phyloP scores from a whole-genome alignment of 1,140 invertebrate genomes.

The Procambarus clarkii region DNA sequence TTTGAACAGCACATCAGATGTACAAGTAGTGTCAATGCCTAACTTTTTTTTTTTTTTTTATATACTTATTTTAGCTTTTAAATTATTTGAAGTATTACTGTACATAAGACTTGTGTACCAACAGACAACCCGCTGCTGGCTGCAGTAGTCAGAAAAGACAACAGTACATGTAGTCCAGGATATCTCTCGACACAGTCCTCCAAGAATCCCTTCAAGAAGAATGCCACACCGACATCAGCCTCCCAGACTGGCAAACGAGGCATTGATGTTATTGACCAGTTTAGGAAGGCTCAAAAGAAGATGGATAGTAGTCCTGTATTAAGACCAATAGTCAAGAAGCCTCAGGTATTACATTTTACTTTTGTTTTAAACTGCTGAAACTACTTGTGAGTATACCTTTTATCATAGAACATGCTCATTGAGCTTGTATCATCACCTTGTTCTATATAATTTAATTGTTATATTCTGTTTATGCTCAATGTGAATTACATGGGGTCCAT shows the following conservation, averaged over 20 bases:
- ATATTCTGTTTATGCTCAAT: no score
- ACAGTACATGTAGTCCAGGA: neutral
- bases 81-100: no score
- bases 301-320: conserved; percentile 37
- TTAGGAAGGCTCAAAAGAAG: conserved; percentile 51
- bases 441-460: no score
- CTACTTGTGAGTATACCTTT: neutral
- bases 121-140: conserved; percentile 50
- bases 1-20: no score
- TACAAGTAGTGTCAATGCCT: no score
- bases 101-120: conserved; percentile 70
- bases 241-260: conserved; percentile 39
- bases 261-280: conserved; percentile 62
- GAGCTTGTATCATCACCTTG: no score
- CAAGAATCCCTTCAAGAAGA: conserved; percentile 29
- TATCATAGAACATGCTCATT: no score
- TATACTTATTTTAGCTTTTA: no score
- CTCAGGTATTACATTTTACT: conserved; percentile 35
- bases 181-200: neutral
- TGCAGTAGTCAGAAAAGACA: conserved; percentile 22
- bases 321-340: conserved; percentile 57
- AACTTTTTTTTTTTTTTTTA: no score
- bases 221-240: neutral
- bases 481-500: no score
- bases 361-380: neutral